Percentiles rank a stretch among this genome's conserved stretches.
phyloP scores from a whole-genome alignment of 2,888 invertebrate genomes.

The Limnephilus rhombicus region DNA sequence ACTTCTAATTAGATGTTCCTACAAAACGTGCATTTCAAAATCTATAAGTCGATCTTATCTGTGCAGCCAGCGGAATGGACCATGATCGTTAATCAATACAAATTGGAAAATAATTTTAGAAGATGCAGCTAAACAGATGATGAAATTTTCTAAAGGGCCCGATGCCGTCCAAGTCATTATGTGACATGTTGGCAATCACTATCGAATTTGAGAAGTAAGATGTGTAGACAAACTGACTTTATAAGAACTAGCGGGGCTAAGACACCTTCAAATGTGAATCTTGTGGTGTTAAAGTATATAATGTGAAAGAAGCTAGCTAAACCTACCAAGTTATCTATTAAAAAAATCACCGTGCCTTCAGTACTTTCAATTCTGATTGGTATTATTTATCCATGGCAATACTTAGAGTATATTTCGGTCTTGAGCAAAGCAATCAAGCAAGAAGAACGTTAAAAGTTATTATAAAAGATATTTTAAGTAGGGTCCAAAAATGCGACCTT shows the following conservation, averaged over 20 bases:
- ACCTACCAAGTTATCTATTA: neutral
- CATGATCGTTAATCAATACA: neutral
- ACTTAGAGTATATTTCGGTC: no score
- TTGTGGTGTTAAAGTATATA: neutral
- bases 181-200: neutral
- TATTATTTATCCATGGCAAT: no score
- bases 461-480: no score
- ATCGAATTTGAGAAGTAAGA: neutral
- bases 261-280: neutral
- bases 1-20: constrained; percentile 11
- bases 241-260: neutral
- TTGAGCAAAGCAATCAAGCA: no score
- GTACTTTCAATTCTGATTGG: no score
- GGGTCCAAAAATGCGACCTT: no score
- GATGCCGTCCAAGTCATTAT: no score
- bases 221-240: neutral
- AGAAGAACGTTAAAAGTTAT: no score
- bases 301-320: neutral
- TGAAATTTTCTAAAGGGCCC: neutral
- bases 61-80: neutral
- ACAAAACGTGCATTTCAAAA: constrained; percentile 9
- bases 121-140: neutral
- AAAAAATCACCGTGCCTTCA: no score
- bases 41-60: constrained; percentile 35
- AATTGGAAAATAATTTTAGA: neutral